Percentiles rank a stretch among this genome's conserved stretches.
Conservation (phyloP, 2,797 vertebrate species). For the Alfaro cultratus region DNA sequence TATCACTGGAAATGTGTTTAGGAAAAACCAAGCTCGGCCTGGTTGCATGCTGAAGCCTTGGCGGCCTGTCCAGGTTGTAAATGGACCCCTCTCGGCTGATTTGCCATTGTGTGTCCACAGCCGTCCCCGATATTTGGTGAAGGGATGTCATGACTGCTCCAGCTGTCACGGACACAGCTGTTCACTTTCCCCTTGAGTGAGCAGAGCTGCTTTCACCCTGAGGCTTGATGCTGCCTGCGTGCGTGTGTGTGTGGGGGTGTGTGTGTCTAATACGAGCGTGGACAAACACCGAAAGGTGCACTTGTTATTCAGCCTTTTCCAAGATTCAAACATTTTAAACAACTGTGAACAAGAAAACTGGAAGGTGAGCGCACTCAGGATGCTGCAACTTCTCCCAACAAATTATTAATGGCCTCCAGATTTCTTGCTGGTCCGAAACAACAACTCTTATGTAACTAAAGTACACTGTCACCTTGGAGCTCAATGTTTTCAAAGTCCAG, state of each 20-base stretch:
- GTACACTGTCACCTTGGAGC: not conserved
- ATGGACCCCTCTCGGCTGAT: slow-evolving; percentile 74
- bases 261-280: slow-evolving; percentile 59
- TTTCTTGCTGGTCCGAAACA: slow-evolving; percentile 4
- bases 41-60: slow-evolving; percentile 61
- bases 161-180: slow-evolving; percentile 93
- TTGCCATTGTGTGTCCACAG: slow-evolving; percentile 76
- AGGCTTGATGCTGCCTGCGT: slow-evolving; percentile 72
- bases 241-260: slow-evolving; percentile 52
- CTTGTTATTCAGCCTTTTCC: slow-evolving; percentile 62
- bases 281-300: slow-evolving; percentile 83
- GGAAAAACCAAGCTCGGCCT: slow-evolving; percentile 48
- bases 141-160: slow-evolving; percentile 83
- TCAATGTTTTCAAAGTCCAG: not conserved
- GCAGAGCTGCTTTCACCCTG: slow-evolving; percentile 81
- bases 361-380: slow-evolving; percentile 17
- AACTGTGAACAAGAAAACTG: slow-evolving; percentile 45
- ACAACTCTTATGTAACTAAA: not conserved
- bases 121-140: slow-evolving; percentile 82
- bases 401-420: slow-evolving; percentile 15
- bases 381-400: not conserved
- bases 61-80: slow-evolving; percentile 71
- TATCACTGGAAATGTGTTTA: slow-evolving; percentile 64
- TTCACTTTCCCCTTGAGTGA: slow-evolving; percentile 89
- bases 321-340: slow-evolving; percentile 52